These are phyloP conservation scores for Gonocerus acuteangulatus DNA, from an alignment of 2,888 invertebrate genomes.

Conservation along the genomic window DNA sequence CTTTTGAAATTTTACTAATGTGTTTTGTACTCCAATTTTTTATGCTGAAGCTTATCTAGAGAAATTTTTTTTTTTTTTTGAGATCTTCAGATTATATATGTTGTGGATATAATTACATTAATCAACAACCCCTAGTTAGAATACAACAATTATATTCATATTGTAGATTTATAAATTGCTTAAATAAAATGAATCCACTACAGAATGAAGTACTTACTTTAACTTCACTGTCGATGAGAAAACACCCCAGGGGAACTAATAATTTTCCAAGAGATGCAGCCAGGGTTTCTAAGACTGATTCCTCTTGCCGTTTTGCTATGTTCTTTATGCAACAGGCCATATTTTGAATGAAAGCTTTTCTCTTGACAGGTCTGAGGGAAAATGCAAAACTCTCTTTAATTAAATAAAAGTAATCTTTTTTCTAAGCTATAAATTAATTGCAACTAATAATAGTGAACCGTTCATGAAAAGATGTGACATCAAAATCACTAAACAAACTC, in stretches of 20 bases:
- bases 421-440: background rate
- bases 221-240: slow-evolving; percentile 62
- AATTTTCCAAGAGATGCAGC: slow-evolving; percentile 57
- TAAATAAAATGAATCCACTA: too few relatives aligned
- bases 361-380: slow-evolving; percentile 57
- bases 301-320: slow-evolving; percentile 63
- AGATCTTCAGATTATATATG: too few relatives aligned
- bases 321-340: slow-evolving; percentile 64
- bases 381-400: slow-evolving; percentile 16
- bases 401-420: background rate
- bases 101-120: too few relatives aligned
- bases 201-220: slow-evolving; percentile 54
- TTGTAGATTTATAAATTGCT: too few relatives aligned
- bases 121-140: too few relatives aligned
- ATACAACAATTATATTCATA: too few relatives aligned
- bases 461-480: background rate
- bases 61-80: too few relatives aligned
- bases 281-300: slow-evolving; percentile 61
- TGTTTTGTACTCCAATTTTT: too few relatives aligned
- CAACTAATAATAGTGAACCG: background rate
- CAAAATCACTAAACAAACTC: background rate
- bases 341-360: slow-evolving; percentile 68
- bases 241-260: slow-evolving; percentile 57
- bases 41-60: too few relatives aligned
- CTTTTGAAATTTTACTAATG: too few relatives aligned